Base-by-base conservation (phyloP, 2,888 invertebrate genomes). In the Sicus ferrugineus region DNA sequence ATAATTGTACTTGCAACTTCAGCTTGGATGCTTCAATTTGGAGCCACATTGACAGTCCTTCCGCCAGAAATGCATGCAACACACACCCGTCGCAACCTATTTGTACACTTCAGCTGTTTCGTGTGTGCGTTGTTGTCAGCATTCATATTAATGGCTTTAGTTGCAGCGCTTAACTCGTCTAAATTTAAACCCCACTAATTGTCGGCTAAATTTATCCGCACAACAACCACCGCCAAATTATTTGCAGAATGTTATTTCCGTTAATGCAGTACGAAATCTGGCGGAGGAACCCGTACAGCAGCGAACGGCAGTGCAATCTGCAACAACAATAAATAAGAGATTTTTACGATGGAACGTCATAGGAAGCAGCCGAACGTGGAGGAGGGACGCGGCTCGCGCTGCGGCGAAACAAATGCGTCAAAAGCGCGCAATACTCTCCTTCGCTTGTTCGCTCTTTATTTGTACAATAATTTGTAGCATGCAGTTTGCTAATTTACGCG, bases 141-240 rank as follows among this genome's bases (percentile, higher is more conserved):
- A 19, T 46, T 46, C 16, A n/a, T 11, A 38, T 38, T 38, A n/a
- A 19, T 46, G 38, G 38, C 9, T 46, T 52, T n/a, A 52, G 19
- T 6, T 6, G 6, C 50, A 26, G 26, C 23, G 21, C 26, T 21
- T 23, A 9, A 52, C 26, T 42, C 42, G 23, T 9, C 61, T 61
- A 61, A 42, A 61, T 61, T 61, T 61, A 61, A 61, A 19, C 31
- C 11, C 28, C 50, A 64, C 50, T 50, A 52, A 64, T 52, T 64
- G 64, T 50, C 64, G 48, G 11, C 64, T 52, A 64, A 64, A 31
- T 50, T 31, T 50, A 64, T 50, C 64, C 19, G 30, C 28, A 31
- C 19, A 38, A 59, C 59, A 59, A 31, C 34, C 26, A 59, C 61
- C 42, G 42, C 42, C 26, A 14, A 31, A 54, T 28, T 30, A 56